Evolutionary conservation across 1,140 invertebrate species (phyloP).

Genomic region (Achatina immaculata): DNA sequence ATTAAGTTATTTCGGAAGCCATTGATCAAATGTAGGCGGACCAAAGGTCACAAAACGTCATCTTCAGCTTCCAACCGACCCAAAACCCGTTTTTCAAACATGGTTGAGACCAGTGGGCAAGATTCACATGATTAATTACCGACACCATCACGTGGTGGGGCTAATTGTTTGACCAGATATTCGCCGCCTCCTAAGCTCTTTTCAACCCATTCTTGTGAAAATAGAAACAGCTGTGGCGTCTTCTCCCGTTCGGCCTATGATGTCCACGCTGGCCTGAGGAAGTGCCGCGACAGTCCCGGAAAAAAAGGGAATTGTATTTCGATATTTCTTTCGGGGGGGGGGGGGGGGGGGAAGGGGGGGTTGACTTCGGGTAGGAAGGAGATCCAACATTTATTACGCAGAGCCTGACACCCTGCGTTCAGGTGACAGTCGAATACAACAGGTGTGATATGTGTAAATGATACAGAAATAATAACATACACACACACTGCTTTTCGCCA

Average conservation of each 20-base stretch:
- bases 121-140: constrained; percentile 1
- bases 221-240: not conserved
- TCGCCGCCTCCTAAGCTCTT: not conserved
- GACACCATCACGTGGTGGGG: constrained; percentile 3
- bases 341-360: too few species aligned
- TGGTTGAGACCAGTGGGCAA: not conserved
- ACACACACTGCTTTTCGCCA: too few species aligned
- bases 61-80: too few species aligned
- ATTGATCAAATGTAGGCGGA: not conserved
- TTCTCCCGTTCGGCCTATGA: not conserved
- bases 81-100: not conserved
- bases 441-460: too few species aligned
- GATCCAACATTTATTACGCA: too few species aligned
- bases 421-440: too few species aligned
- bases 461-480: too few species aligned
- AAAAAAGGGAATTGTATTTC: constrained; percentile 3
- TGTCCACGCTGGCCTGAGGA: not conserved
- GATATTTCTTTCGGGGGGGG: not conserved
- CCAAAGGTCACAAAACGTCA: not conserved
- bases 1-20: too few species aligned
- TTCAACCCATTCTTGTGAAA: constrained; percentile 1
- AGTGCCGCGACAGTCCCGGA: not conserved
- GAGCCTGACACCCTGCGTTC: too few species aligned
- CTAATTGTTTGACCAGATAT: not conserved
- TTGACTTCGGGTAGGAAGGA: too few species aligned